These are phyloP conservation scores for Lutjanus erythropterus DNA, from an alignment of 2,113 vertebrate genomes.

Conservation along the genomic window DNA sequence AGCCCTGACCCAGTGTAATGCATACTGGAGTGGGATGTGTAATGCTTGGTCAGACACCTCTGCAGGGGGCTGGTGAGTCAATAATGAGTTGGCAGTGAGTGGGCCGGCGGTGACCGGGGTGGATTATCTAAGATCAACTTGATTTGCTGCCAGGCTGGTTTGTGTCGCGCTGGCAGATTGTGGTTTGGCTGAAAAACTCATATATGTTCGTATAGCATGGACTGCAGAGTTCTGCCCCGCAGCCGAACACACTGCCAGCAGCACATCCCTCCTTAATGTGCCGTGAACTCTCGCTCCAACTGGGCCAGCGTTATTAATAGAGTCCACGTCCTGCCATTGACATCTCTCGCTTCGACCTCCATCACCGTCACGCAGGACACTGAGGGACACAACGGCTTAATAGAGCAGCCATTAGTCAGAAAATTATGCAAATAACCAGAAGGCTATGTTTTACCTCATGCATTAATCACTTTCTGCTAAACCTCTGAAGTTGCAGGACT, in stretches of 20 bases:
- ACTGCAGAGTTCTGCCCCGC: slow-evolving; percentile 11
- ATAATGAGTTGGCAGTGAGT: slow-evolving; percentile 61
- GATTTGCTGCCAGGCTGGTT: slow-evolving; percentile 43
- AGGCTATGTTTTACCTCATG: neutral
- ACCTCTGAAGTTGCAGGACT: slow-evolving; percentile 2
- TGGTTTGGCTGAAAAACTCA: neutral
- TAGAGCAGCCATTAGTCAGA: slow-evolving; percentile 18
- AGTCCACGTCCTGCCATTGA: slow-evolving; percentile 63
- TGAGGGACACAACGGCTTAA: slow-evolving; percentile 8
- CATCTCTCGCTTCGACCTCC: slow-evolving; percentile 56
- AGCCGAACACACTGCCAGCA: slow-evolving; percentile 12
- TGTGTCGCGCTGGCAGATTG: slow-evolving; percentile 40
- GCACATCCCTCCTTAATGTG: slow-evolving; percentile 36
- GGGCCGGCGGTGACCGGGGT: slow-evolving; percentile 29
- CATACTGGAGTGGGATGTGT: slow-evolving; percentile 58
- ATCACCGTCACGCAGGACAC: slow-evolving; percentile 33
- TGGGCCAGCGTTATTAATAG: slow-evolving; percentile 74
- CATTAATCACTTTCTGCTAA: neutral
- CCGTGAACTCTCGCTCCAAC: slow-evolving; percentile 61
- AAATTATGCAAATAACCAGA: slow-evolving; percentile 17
- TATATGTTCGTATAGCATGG: neutral
- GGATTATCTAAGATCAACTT: slow-evolving; percentile 68
- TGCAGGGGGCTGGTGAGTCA: slow-evolving; percentile 65
- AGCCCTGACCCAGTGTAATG: slow-evolving; percentile 39
- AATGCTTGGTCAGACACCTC: slow-evolving; percentile 65